Evolutionary conservation across 2,888 invertebrate species (phyloP).

Genomic region (Petrolisthes cinctipes): DNA sequence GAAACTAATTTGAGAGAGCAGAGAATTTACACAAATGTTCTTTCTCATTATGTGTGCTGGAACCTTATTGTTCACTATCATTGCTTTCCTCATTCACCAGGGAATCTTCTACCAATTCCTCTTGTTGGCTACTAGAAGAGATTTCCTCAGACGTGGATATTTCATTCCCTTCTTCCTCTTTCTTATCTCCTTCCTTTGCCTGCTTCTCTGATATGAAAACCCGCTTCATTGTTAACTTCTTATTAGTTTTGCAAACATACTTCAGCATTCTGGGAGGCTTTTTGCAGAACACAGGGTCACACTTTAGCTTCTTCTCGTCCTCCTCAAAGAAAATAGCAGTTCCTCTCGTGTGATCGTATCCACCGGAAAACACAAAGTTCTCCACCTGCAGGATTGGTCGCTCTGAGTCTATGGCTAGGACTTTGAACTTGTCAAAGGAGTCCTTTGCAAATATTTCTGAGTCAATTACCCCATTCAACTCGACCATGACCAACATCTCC

Average conservation of each 20-base stretch:
- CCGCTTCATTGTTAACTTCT: conserved; percentile 55
- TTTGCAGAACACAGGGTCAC: conserved; percentile 60
- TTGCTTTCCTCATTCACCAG: too few relatives aligned
- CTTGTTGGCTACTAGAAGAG: too few relatives aligned
- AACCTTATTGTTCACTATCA: too few relatives aligned
- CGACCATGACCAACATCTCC: conserved; percentile 49
- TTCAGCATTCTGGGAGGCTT: conserved; percentile 53
- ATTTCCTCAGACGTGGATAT: neutral
- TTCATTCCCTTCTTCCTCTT: neutral
- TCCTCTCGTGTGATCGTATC: conserved; percentile 56
- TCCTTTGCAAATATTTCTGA: conserved; percentile 58
- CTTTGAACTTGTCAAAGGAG: conserved; percentile 55
- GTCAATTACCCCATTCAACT: conserved; percentile 58
- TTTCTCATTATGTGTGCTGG: too few relatives aligned
- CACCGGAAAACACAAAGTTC: conserved; percentile 57
- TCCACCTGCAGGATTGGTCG: conserved; percentile 54
- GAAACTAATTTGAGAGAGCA: too few relatives aligned
- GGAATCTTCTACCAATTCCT: too few relatives aligned
- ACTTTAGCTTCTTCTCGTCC: conserved; percentile 48
- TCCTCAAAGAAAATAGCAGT: conserved; percentile 59
- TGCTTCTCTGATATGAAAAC: conserved; percentile 55
- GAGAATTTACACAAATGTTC: too few relatives aligned
- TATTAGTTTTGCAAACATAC: conserved; percentile 49
- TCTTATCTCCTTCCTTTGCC: neutral
- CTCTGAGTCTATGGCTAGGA: conserved; percentile 56